Conservation (phyloP, 1,140 invertebrate species). For the Drosophila lacertosa region DNA sequence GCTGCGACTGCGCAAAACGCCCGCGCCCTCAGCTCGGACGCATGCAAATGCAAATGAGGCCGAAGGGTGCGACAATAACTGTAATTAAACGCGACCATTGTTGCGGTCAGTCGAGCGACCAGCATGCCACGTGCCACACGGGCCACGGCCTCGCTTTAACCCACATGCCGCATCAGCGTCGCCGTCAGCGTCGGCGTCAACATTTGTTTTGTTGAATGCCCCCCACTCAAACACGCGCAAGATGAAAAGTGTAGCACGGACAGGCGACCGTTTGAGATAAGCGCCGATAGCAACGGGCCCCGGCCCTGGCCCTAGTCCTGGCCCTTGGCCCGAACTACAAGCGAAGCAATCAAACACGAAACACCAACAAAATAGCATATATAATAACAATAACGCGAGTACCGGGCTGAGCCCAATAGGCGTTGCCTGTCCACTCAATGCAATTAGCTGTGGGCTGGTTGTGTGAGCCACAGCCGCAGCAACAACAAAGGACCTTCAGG, state of each 20-base stretch:
- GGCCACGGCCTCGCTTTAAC: constrained; percentile 6
- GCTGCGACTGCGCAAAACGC: constrained; percentile 30
- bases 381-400: background rate
- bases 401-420: constrained; percentile 29
- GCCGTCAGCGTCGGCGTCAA: constrained; percentile 33
- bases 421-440: constrained; percentile 70
- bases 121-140: constrained; percentile 44
- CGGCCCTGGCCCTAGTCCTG: no score
- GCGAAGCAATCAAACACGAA: constrained; percentile 21
- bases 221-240: constrained; percentile 3
- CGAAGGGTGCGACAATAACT: constrained; percentile 77
- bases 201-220: constrained; percentile 66
- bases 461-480: constrained; percentile 6
- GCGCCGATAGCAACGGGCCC: constrained; percentile 42
- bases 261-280: constrained; percentile 69
- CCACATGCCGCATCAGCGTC: constrained; percentile 8
- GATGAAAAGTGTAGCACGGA: constrained; percentile 50
- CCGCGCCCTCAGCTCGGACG: constrained; percentile 6
- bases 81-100: constrained; percentile 79
- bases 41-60: constrained; percentile 62
- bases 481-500: background rate
- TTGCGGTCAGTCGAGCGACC: constrained; percentile 74
- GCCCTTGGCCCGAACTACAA: constrained; percentile 5
- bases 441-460: constrained; percentile 56
- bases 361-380: background rate